Conservation (phyloP, 1,140 invertebrate genomes). For the Drosophila rufa region DNA sequence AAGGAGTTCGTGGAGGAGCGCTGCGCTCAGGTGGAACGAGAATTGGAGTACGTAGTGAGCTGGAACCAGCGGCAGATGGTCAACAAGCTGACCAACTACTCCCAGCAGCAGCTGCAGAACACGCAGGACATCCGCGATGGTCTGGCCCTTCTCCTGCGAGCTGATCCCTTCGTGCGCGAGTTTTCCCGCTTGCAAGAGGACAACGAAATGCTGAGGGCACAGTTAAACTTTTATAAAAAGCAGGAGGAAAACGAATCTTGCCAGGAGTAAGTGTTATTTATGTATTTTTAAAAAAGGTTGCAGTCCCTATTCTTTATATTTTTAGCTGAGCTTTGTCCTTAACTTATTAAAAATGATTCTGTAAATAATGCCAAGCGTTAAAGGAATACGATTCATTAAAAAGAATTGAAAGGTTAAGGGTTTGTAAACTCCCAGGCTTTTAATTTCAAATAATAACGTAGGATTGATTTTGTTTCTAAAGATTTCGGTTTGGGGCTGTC, state of each 20-base stretch:
- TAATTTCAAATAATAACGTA: too few relatives aligned
- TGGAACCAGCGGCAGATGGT: conserved; percentile 55
- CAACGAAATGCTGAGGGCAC: conserved; percentile 58
- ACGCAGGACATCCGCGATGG: conserved; percentile 62
- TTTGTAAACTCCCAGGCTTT: too few relatives aligned
- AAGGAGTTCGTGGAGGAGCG: conserved; percentile 50
- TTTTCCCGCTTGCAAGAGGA: conserved; percentile 64
- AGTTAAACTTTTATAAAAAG: conserved; percentile 37
- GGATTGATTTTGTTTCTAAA: too few relatives aligned
- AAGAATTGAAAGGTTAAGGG: neutral
- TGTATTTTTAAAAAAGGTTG: neutral
- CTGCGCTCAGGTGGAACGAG: conserved; percentile 55
- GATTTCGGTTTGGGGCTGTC: too few relatives aligned
- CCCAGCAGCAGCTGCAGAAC: conserved; percentile 51
- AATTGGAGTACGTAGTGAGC: conserved; percentile 59
- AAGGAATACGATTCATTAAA: neutral
- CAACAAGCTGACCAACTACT: conserved; percentile 51
- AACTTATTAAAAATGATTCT: neutral
- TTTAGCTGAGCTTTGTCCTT: neutral
- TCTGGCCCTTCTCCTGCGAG: conserved; percentile 55
- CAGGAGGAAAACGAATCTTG: conserved; percentile 2
- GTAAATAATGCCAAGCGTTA: neutral
- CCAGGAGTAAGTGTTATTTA: neutral
- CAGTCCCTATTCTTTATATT: neutral
- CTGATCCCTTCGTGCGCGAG: conserved; percentile 66